These are phyloP conservation scores for Polydrusus cervinus DNA, from an alignment of 2,888 invertebrate genomes.

Conservation along the genomic window DNA sequence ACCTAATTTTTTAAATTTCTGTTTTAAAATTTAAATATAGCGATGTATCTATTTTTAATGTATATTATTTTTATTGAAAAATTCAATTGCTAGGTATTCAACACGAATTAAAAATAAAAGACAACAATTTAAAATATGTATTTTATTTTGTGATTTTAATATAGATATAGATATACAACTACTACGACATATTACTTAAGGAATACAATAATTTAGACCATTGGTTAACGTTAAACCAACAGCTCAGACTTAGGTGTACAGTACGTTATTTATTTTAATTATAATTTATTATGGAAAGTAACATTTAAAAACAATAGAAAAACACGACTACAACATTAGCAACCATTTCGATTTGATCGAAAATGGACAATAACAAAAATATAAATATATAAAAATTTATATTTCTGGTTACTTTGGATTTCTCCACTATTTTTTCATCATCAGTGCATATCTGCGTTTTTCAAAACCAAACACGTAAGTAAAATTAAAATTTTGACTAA, in stretches of 20 bases:
- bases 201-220: constrained; percentile 66
- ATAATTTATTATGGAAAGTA: constrained; percentile 60
- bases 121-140: constrained; percentile 30
- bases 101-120: too few relatives aligned
- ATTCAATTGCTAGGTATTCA: too few relatives aligned
- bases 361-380: constrained; percentile 37
- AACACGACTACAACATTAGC: constrained; percentile 63
- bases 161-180: constrained; percentile 48
- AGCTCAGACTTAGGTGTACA: constrained; percentile 70
- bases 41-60: too few relatives aligned
- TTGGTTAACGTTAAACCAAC: constrained; percentile 59
- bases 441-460: neutral
- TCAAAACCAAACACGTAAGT: too few relatives aligned
- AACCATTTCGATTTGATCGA: constrained; percentile 57
- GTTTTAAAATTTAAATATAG: too few relatives aligned
- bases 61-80: too few relatives aligned
- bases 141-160: constrained; percentile 39
- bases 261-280: constrained; percentile 65
- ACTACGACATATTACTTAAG: constrained; percentile 51
- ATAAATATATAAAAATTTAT: constrained; percentile 20
- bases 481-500: too few relatives aligned
- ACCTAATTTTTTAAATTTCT: too few relatives aligned
- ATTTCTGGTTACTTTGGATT: too few relatives aligned
- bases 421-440: neutral
- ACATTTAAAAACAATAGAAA: constrained; percentile 62